phyloP scores from a whole-genome alignment of 2,797 vertebrate genomes.

The Clarias laeviceps region DNA sequence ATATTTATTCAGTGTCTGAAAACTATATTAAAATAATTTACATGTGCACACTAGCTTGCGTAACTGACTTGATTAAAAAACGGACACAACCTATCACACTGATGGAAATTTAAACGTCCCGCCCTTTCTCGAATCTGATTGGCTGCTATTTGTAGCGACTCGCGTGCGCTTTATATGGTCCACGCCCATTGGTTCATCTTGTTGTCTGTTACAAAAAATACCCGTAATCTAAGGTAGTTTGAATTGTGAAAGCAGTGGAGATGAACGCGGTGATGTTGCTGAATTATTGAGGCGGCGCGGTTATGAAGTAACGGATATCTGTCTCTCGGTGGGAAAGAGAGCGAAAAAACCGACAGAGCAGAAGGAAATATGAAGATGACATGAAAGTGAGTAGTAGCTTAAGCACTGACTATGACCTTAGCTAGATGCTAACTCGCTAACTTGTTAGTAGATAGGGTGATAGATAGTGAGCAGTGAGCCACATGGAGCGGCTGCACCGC shows the following conservation, averaged over 20 bases:
- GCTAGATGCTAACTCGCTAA: slow-evolving; percentile 8
- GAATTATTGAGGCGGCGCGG: slow-evolving; percentile 69
- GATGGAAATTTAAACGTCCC: slow-evolving; percentile 64
- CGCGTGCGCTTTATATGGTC: slow-evolving; percentile 18
- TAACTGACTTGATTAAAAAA: slow-evolving; percentile 55
- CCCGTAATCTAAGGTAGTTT: slow-evolving; percentile 66
- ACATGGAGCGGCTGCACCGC: slow-evolving; percentile 8
- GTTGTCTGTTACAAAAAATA: slow-evolving; percentile 56
- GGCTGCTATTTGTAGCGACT: slow-evolving; percentile 50
- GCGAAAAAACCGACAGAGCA: slow-evolving; percentile 41
- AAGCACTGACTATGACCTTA: too few relatives aligned
- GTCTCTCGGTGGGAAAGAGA: slow-evolving; percentile 38
- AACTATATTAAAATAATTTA: neutral
- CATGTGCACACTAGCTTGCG: neutral
- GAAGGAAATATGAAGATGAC: slow-evolving; percentile 63
- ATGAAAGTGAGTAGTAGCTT: slow-evolving; percentile 76
- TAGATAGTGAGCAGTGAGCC: neutral
- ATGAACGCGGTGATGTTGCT: slow-evolving; percentile 72
- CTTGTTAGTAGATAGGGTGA: neutral
- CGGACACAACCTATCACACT: slow-evolving; percentile 64
- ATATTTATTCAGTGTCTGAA: neutral
- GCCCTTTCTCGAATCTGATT: slow-evolving; percentile 53
- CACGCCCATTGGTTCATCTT: slow-evolving; percentile 62
- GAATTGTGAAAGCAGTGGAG: slow-evolving; percentile 77
- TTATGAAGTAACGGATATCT: slow-evolving; percentile 67